These are phyloP conservation scores for Spongilla lacustris DNA, from an alignment of 37 sponge, comb jelly and placozoan species.

Conservation along the genomic window DNA sequence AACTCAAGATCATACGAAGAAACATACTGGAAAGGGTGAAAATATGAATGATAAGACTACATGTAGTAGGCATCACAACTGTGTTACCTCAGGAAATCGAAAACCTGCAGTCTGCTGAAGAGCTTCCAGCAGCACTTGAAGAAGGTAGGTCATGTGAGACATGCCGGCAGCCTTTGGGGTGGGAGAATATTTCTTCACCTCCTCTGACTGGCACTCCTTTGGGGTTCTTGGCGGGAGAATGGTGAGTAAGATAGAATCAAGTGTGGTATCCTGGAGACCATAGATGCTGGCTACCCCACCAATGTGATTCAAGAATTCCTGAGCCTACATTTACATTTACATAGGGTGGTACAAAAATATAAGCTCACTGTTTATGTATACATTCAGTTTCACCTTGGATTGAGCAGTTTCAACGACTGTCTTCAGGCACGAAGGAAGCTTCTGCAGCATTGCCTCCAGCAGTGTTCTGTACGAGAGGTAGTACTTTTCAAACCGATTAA, in stretches of 20 bases:
- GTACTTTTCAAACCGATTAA: slow-evolving; percentile 92
- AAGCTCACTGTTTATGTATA: too few relatives aligned
- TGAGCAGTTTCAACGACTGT: slow-evolving; percentile 42
- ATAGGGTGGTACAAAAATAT: not conserved
- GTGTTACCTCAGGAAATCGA: slow-evolving; percentile 38
- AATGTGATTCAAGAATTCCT: slow-evolving; percentile 45
- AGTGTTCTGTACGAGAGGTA: slow-evolving; percentile 62
- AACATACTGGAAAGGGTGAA: not conserved
- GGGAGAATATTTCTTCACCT: not conserved
- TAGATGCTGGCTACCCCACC: slow-evolving; percentile 55
- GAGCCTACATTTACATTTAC: slow-evolving; percentile 12
- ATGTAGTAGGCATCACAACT: not conserved
- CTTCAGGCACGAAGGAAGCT: slow-evolving; percentile 73
- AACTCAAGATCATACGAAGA: slow-evolving; percentile 11
- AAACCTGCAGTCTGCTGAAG: slow-evolving; percentile 53
- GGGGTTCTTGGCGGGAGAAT: slow-evolving; percentile 63
- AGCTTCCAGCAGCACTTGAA: slow-evolving; percentile 37
- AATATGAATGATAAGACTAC: not conserved
- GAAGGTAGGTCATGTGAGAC: not conserved
- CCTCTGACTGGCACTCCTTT: slow-evolving; percentile 13
- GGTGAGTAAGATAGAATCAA: slow-evolving; percentile 80
- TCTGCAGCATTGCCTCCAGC: slow-evolving; percentile 61
- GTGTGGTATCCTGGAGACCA: slow-evolving; percentile 67
- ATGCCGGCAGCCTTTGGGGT: slow-evolving; percentile 1
- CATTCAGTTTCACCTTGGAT: slow-evolving; percentile 60